Conservation (phyloP, 2,888 invertebrate genomes). For the Chalcosyrphus nemorum region DNA sequence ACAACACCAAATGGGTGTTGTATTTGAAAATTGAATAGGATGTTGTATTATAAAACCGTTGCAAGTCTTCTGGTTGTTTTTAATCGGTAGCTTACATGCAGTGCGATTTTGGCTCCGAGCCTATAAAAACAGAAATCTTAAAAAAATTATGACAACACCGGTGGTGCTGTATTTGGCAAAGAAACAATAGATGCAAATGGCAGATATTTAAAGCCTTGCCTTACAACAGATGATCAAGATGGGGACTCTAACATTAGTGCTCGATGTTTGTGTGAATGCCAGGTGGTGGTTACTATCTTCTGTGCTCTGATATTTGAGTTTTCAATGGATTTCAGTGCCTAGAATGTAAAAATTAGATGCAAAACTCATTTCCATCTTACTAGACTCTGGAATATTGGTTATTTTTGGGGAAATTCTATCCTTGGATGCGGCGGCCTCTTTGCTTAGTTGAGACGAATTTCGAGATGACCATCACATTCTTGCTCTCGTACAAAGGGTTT, state of each 20-base stretch:
- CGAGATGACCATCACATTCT: background rate
- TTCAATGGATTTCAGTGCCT: slow-evolving; percentile 19
- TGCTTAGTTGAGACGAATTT: background rate
- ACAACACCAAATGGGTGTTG: slow-evolving; percentile 34
- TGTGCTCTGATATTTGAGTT: background rate
- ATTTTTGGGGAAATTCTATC: background rate
- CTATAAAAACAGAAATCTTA: slow-evolving; percentile 50
- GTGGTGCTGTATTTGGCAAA: slow-evolving; percentile 30
- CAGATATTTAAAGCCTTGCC: background rate
- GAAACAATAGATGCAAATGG: background rate
- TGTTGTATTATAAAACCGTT: background rate
- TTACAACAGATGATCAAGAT: background rate
- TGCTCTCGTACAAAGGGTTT: background rate
- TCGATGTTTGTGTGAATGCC: background rate
- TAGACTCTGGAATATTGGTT: background rate
- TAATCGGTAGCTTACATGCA: background rate
- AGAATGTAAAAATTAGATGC: slow-evolving; percentile 56
- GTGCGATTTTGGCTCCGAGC: slow-evolving; percentile 1
- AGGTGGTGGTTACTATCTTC: background rate
- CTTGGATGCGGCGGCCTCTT: background rate
- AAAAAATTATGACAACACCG: slow-evolving; percentile 52
- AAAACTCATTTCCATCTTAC: slow-evolving; percentile 58
- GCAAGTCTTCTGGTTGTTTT: background rate
- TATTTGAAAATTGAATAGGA: background rate
- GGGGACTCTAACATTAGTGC: background rate